Conservation (phyloP, 2,797 vertebrate genomes). For the Crocodylus rhombifer region DNA sequence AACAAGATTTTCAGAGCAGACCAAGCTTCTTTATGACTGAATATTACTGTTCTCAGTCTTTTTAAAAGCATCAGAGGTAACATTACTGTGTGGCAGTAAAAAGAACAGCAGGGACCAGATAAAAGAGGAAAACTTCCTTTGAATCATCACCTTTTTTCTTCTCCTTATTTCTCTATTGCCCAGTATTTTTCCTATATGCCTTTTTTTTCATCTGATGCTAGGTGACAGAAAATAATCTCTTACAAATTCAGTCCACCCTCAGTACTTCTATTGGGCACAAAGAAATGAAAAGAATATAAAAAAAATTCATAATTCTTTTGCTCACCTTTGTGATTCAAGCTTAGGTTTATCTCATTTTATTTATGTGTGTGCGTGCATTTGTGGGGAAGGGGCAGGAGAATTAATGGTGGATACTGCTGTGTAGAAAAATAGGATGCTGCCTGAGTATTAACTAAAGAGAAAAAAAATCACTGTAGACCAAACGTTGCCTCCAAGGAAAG, state of each 20-base stretch:
- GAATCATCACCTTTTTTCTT: conserved; percentile 20
- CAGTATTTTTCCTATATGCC: neutral
- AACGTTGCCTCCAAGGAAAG: conserved; percentile 74
- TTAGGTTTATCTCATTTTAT: conserved; percentile 2
- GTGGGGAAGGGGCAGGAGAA: conserved; percentile 13
- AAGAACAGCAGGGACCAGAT: conserved; percentile 44
- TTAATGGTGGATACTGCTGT: conserved; percentile 12
- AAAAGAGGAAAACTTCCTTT: conserved; percentile 45
- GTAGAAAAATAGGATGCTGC: conserved; percentile 50
- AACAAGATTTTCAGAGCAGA: conserved; percentile 15
- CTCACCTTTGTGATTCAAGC: conserved; percentile 14
- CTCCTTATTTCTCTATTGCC: conserved; percentile 23
- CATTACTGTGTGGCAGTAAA: conserved; percentile 4
- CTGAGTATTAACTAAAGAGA: conserved; percentile 64
- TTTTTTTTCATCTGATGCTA: neutral
- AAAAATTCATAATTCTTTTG: conserved; percentile 14
- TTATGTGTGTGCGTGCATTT: neutral
- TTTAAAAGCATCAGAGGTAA: conserved; percentile 33
- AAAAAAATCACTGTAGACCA: conserved; percentile 73
- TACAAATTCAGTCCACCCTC: conserved; percentile 36
- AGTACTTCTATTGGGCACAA: neutral
- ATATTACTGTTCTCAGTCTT: neutral
- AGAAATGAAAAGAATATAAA: conserved; percentile 4
- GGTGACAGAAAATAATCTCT: conserved; percentile 10
- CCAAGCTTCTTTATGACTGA: conserved; percentile 28